A percentile compares a stretch with the other conserved stretches of the same genome.
phyloP scores from a whole-genome alignment of 2,113 vertebrate genomes.

The Aspiorhynchus laticeps region DNA sequence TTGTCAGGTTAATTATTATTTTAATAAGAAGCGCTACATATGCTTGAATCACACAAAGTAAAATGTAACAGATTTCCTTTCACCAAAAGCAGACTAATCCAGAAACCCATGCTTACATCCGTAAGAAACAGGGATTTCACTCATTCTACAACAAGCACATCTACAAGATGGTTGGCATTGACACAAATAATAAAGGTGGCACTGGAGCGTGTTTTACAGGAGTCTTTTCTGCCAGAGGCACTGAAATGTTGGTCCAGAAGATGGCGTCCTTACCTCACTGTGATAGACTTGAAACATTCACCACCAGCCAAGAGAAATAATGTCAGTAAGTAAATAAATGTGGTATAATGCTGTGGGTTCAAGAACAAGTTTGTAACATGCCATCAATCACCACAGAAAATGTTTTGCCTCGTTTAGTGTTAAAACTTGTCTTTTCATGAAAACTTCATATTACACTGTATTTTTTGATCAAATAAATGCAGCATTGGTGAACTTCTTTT shows the following conservation, averaged over 20 bases:
- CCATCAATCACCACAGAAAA: background rate
- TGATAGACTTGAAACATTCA: background rate
- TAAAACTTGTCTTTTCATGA: no score
- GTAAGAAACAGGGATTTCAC: background rate
- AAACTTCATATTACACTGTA: no score
- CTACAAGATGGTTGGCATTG: background rate
- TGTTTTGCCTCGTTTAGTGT: background rate
- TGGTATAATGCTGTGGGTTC: no score
- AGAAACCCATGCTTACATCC: background rate
- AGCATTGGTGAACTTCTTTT: no score
- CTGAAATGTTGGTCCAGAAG: background rate
- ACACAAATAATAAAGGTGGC: constrained; percentile 8
- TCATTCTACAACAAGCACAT: background rate
- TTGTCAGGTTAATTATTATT: background rate
- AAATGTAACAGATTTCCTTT: background rate
- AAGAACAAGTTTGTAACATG: no score
- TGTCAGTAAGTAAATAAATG: no score
- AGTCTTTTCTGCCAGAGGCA: constrained; percentile 1
- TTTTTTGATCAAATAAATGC: no score
- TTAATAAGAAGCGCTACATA: background rate
- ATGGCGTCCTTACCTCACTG: background rate
- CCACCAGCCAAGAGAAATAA: no score
- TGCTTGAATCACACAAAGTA: background rate
- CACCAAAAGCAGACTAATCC: background rate
- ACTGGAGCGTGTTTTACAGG: background rate